These are phyloP conservation scores for Acipenser oxyrinchus DNA, from an alignment of 2,797 vertebrate species.

Conservation along the genomic window DNA sequence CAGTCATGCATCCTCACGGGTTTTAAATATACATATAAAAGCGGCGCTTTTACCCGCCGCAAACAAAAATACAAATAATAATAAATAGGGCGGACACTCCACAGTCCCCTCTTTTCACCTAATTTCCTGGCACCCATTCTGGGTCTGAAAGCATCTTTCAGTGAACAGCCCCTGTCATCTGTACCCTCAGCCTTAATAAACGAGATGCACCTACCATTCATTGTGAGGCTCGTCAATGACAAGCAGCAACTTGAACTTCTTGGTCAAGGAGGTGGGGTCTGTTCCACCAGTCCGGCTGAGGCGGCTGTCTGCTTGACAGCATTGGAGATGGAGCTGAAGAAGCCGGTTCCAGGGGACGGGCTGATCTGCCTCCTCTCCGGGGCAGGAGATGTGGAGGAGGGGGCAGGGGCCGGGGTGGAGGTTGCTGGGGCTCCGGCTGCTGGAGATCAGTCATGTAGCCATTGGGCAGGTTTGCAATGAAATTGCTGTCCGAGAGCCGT, in stretches of 20 bases:
- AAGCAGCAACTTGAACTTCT: conserved; percentile 87
- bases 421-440: conserved; percentile 81
- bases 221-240: conserved; percentile 86
- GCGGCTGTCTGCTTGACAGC: conserved; percentile 92
- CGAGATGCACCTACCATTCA: conserved; percentile 76
- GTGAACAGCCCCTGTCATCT: too few relatives aligned
- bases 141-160: too few relatives aligned
- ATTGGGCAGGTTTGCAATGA: conserved; percentile 95
- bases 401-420: conserved; percentile 60
- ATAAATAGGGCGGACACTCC: too few relatives aligned
- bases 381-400: conserved; percentile 38
- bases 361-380: conserved; percentile 47
- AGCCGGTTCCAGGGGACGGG: conserved; percentile 74
- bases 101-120: too few relatives aligned
- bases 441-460: conserved; percentile 98
- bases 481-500: conserved; percentile 94
- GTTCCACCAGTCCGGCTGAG: conserved; percentile 84
- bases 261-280: conserved; percentile 59
- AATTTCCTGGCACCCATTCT: too few relatives aligned
- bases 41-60: too few relatives aligned
- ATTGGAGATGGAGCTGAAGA: conserved; percentile 94
- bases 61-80: too few relatives aligned
- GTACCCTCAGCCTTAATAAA: too few relatives aligned
- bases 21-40: too few relatives aligned
- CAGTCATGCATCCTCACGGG: too few relatives aligned